Base-by-base conservation (phyloP, 2,113 vertebrate genomes). In the Burhinus oedicnemus region DNA sequence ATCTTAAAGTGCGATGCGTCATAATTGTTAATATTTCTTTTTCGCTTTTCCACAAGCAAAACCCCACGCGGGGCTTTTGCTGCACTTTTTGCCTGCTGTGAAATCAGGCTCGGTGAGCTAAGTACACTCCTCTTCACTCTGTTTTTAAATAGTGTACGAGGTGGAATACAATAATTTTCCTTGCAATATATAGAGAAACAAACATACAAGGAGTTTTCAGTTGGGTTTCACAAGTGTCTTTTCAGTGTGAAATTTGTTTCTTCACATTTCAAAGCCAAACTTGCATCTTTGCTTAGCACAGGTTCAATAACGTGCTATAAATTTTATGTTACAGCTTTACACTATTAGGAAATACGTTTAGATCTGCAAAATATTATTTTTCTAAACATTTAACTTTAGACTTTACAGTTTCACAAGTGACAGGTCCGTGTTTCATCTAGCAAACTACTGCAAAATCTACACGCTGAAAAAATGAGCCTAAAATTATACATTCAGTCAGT, bases 391-490 rank as follows among this genome's bases (percentile, higher is more conserved):
- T 87, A 90, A 78, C 45, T 55, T 87, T 25, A 57, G 78, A 68
- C 72, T 87, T 91, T 7, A 79, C 44, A 90, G 84, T 79, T 95
- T 60, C 58, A 52, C 9, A 11, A 87, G 29, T 77, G 80, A 71
- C 92, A 94, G 71, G 16, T 58, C 68, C 8, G 1, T 93, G 76
- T 88, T 97, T 96, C 77, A 87, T 87, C 58, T 52, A 90, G 47
- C 65, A 92, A 96, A 87, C 77, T 69, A 27, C 77, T 94, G 68
- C 58, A 89, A 65, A 90, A 79, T 83, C 91, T 87, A 95, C 71
- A 95, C 91, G 81, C 87, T 97, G 85, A 74, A 93, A 94, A 90
- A 86, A 84, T 74, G 51, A 93, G 44, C 83, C 45, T 84, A 70
- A 91, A 81, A 68, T 94, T 81, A 95, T 88, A 77, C 72, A 71